Conservation (phyloP, 2,888 invertebrate genomes). For the Nasonia oneida region DNA sequence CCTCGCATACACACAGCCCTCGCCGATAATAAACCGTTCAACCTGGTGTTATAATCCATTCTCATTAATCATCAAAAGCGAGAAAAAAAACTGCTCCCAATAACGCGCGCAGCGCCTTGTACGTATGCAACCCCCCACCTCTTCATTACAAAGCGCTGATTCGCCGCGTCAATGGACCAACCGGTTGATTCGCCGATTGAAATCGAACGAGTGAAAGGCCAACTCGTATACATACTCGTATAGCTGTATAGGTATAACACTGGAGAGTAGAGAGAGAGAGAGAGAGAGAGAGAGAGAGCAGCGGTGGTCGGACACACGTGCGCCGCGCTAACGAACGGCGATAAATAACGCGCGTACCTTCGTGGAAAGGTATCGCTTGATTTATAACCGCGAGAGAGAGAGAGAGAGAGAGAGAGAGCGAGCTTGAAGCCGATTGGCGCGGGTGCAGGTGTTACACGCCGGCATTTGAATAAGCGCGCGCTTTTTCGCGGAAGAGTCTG, state of each 20-base stretch:
- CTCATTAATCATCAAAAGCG: slow-evolving; percentile 53
- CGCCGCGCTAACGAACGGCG: slow-evolving; percentile 72
- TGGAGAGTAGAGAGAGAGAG: slow-evolving; percentile 15
- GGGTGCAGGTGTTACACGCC: slow-evolving; percentile 30
- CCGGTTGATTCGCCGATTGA: slow-evolving; percentile 61
- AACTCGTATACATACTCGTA: background rate
- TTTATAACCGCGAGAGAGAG: slow-evolving; percentile 67
- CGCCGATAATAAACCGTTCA: slow-evolving; percentile 45
- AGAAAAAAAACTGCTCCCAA: slow-evolving; percentile 20
- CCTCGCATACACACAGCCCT: background rate
- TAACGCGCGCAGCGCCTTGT: background rate
- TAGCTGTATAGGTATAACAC: background rate
- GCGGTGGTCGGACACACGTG: slow-evolving; percentile 43
- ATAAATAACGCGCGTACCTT: slow-evolving; percentile 71
- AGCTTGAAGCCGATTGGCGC: slow-evolving; percentile 36
- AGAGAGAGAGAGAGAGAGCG: slow-evolving; percentile 15
- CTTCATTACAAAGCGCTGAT: slow-evolving; percentile 48
- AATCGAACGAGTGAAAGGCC: slow-evolving; percentile 47
- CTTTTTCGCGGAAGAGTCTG: slow-evolving; percentile 7
- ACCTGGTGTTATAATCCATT: slow-evolving; percentile 24
- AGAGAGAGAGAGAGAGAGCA: slow-evolving; percentile 7
- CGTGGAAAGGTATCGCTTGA: slow-evolving; percentile 70
- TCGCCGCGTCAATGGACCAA: slow-evolving; percentile 58
- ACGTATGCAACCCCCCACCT: slow-evolving; percentile 34
- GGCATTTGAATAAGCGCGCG: slow-evolving; percentile 13